phyloP scores from a whole-genome alignment of 2,888 invertebrate genomes.

The Boloria selene region DNA sequence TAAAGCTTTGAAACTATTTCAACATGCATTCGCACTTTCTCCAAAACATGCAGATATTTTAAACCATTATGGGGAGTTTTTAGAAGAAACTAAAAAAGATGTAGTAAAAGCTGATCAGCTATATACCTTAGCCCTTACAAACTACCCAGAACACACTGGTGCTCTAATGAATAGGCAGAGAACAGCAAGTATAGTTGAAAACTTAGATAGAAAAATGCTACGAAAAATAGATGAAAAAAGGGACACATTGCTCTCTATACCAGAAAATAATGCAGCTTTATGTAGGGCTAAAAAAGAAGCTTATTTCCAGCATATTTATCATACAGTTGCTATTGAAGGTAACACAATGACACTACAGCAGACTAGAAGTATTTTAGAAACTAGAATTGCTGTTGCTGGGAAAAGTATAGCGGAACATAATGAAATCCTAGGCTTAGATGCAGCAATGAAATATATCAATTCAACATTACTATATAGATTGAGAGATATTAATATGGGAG shows the following conservation, averaged over 20 bases:
- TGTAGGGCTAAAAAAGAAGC: constrained; percentile 96
- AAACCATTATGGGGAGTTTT: constrained; percentile 95
- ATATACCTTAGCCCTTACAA: constrained; percentile 92
- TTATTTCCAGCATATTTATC: constrained; percentile 97
- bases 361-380: constrained; percentile 95
- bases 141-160: constrained; percentile 91
- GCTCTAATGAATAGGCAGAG: constrained; percentile 91
- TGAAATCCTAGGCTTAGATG: constrained; percentile 96
- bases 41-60: constrained; percentile 96
- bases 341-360: constrained; percentile 97
- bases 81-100: constrained; percentile 93
- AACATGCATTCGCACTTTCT: constrained; percentile 95
- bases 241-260: constrained; percentile 90
- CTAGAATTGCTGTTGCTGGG: constrained; percentile 87
- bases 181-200: constrained; percentile 94
- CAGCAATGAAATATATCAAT: constrained; percentile 96
- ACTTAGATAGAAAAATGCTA: constrained; percentile 91
- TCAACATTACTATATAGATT: constrained; percentile 90
- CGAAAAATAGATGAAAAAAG: constrained; percentile 92
- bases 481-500: constrained; percentile 89
- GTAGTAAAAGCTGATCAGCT: constrained; percentile 94
- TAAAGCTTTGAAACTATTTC: constrained; percentile 92
- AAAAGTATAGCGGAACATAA: constrained; percentile 98
- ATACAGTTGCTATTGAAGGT: constrained; percentile 98
- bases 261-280: constrained; percentile 90